Evolutionary conservation across 2,797 vertebrate species (phyloP), one percentile per base, ranked within the genome.

Genomic region (Dromococcyx pavoninus): DNA sequence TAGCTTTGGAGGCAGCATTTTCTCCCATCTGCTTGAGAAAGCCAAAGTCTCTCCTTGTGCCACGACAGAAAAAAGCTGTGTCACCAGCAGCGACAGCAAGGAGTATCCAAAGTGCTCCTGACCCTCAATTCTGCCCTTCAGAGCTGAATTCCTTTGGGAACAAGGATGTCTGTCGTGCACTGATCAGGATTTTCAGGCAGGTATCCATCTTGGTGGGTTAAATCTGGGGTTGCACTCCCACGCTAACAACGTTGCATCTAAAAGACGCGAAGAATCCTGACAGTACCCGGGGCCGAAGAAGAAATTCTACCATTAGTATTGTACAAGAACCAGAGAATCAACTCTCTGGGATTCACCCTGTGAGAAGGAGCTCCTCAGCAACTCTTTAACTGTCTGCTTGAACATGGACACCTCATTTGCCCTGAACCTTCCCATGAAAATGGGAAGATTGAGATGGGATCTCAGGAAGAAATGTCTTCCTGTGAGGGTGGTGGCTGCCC

Each of bases 241-340:
- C 7, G 37, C 19, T 56, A 73, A 17, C 43, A 72, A 43, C 56
- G 9, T 2, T 8, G 37, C 35, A 23, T 25, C 27, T 60, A 56
- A 65, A 94, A 37, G 25, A 56, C 3, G 39, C 43, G 33, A 58
- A 32, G 44, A 56, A 41, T 51, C 46, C 46, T 85, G 71, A 43
- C 16, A 62, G 35, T 30, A 13, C 1, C n/a, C 0, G 4, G n/a
- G 62, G 48, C 7, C 41, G 41, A n/a, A n/a, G 41, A 17, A 33
- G 17, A 44, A 66, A 70, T 8, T 39, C 56, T 75, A 54, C 25
- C n/a, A 15, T 13, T 10, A 67, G n/a, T 9, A 19, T 14, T 56
- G 33, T 18, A n/a, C 46, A 35, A 32, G 70, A 37, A 48, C 14
- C 46, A 65, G 39, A 28, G 37, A 84, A 51, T 13, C 39, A 64